phyloP scores from a whole-genome alignment of 1,140 invertebrate genomes.

The Drosophila paulistorum region DNA sequence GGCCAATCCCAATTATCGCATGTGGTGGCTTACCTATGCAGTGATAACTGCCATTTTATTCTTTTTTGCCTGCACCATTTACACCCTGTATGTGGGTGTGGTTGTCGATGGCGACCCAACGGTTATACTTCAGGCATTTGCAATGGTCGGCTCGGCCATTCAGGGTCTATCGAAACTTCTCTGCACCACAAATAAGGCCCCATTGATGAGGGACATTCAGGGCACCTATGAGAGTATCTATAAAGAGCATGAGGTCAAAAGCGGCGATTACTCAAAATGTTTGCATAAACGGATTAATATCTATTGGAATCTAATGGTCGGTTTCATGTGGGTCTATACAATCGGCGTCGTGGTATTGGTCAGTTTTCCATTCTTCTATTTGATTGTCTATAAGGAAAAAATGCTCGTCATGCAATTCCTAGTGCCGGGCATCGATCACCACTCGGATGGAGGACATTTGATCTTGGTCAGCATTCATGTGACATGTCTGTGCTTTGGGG shows the following conservation, averaged over 20 bases:
- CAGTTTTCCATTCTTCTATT: constrained; percentile 37
- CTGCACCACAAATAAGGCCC: background rate
- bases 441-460: constrained; percentile 44
- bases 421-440: constrained; percentile 47
- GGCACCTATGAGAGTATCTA: constrained; percentile 50
- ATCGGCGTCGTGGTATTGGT: constrained; percentile 7
- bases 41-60: too few relatives aligned
- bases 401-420: constrained; percentile 59
- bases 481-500: constrained; percentile 35
- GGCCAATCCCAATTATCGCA: too few relatives aligned
- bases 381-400: constrained; percentile 38
- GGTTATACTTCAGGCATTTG: constrained; percentile 49
- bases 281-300: constrained; percentile 45
- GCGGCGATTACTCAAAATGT: constrained; percentile 42
- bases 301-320: constrained; percentile 39
- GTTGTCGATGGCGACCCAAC: constrained; percentile 46
- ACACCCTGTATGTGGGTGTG: constrained; percentile 58
- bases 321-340: constrained; percentile 30
- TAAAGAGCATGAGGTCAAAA: constrained; percentile 42
- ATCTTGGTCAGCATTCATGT: constrained; percentile 37
- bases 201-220: constrained; percentile 30
- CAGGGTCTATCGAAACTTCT: constrained; percentile 53
- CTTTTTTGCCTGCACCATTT: too few relatives aligned
- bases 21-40: too few relatives aligned
- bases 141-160: constrained; percentile 35